These are phyloP conservation scores for Amphipyra berbera DNA, from an alignment of 2,888 invertebrate genomes.

Conservation along the genomic window DNA sequence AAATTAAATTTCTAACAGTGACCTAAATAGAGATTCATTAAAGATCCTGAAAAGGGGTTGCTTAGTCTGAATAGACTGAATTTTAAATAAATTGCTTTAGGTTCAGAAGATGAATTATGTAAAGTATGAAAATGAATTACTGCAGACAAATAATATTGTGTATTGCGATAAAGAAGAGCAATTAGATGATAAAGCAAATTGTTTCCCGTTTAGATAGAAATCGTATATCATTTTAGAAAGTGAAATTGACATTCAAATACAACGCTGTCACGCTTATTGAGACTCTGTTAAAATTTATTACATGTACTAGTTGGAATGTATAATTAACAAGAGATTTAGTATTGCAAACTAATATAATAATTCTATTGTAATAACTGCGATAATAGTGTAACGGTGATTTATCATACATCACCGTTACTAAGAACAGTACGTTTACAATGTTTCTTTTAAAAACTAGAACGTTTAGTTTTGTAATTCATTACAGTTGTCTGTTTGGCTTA, in stretches of 20 bases:
- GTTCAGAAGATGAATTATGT: constrained; percentile 25
- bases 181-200: constrained; percentile 57
- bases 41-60: constrained; percentile 30
- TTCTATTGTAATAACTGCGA: constrained; percentile 24
- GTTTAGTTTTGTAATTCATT: constrained; percentile 31
- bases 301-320: constrained; percentile 18
- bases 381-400: constrained; percentile 25
- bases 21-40: constrained; percentile 36
- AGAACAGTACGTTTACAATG: constrained; percentile 20
- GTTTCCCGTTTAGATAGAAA: constrained; percentile 36
- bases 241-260: constrained; percentile 39
- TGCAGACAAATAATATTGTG: constrained; percentile 24
- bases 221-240: constrained; percentile 57
- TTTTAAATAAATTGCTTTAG: constrained; percentile 30
- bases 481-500: constrained; percentile 45
- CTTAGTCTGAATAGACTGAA: constrained; percentile 31
- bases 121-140: constrained; percentile 32
- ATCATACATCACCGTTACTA: constrained; percentile 43
- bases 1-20: constrained; percentile 48
- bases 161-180: constrained; percentile 28
- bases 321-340: constrained; percentile 35
- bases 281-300: constrained; percentile 36
- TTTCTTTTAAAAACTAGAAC: constrained; percentile 9
- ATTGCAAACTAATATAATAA: constrained; percentile 23
- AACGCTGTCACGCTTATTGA: constrained; percentile 30